phyloP scores from a whole-genome alignment of 2,888 invertebrate species.

The Chirona hameri region DNA sequence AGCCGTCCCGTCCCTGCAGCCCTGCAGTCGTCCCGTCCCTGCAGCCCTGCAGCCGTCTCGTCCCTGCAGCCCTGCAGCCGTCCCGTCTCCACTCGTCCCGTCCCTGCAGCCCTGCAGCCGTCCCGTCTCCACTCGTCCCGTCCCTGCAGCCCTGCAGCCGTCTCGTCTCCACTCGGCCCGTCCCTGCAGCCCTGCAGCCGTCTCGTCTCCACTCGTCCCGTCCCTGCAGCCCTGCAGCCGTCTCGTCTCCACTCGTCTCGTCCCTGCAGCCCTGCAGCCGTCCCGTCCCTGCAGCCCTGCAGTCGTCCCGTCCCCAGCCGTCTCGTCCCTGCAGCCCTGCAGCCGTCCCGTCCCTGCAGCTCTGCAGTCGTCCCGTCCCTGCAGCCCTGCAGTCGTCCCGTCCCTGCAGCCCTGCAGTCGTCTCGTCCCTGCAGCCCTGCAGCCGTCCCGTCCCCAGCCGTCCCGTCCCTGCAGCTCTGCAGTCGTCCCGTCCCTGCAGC shows the following conservation, averaged over 20 bases:
- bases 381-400: background rate
- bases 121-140: background rate
- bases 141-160: background rate
- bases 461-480: background rate
- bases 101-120: too few relatives aligned
- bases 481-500: background rate
- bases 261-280: background rate
- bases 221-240: too few relatives aligned
- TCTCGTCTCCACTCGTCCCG: background rate
- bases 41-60: background rate
- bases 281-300: background rate
- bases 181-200: too few relatives aligned
- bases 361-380: background rate
- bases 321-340: too few relatives aligned
- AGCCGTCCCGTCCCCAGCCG: too few relatives aligned
- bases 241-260: background rate
- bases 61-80: background rate
- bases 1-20: too few relatives aligned
- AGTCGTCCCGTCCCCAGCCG: background rate
- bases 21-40: background rate
- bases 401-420: background rate
- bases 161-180: too few relatives aligned
- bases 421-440: background rate
- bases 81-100: background rate
- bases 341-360: background rate